Conservation (phyloP, 1,140 invertebrate genomes). For the Bactericera cockerelli region DNA sequence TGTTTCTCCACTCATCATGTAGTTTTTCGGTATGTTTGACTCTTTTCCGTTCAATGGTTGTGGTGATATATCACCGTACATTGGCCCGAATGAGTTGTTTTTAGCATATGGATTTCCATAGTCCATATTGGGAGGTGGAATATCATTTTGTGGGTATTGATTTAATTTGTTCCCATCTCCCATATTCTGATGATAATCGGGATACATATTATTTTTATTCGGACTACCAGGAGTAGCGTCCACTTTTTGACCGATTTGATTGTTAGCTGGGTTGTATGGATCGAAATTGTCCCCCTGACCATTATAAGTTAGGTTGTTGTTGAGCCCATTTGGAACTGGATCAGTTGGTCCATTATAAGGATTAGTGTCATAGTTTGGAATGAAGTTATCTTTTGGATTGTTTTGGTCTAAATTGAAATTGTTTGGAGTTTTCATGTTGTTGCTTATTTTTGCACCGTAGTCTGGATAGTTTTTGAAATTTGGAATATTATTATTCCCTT, state of each 20-base stretch:
- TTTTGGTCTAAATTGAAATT: too few relatives aligned
- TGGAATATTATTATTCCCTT: too few relatives aligned
- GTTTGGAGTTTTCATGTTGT: too few relatives aligned
- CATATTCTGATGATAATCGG: conserved; percentile 5
- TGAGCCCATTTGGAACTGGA: too few relatives aligned
- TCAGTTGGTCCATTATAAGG: too few relatives aligned
- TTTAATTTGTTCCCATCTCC: neutral
- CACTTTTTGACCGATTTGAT: neutral
- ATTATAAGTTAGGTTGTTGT: too few relatives aligned
- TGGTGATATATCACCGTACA: conserved; percentile 2
- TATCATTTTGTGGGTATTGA: neutral
- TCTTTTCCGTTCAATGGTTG: neutral
- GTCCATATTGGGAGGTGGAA: neutral
- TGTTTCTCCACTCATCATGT: too few relatives aligned
- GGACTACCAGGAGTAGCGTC: too few relatives aligned
- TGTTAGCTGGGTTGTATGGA: conserved; percentile 2
- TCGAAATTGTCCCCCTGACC: neutral
- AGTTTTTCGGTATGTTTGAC: neutral
- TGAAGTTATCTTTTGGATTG: too few relatives aligned
- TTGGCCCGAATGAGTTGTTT: neutral
- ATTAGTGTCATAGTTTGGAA: too few relatives aligned
- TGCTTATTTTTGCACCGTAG: too few relatives aligned
- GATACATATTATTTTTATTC: neutral
- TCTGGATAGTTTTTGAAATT: too few relatives aligned
- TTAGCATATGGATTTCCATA: conserved; percentile 3